A percentile compares a stretch with the other conserved stretches of the same genome.
These are phyloP conservation scores for Orthosia gracilis DNA, from an alignment of 2,888 invertebrate species.

Conservation along the genomic window DNA sequence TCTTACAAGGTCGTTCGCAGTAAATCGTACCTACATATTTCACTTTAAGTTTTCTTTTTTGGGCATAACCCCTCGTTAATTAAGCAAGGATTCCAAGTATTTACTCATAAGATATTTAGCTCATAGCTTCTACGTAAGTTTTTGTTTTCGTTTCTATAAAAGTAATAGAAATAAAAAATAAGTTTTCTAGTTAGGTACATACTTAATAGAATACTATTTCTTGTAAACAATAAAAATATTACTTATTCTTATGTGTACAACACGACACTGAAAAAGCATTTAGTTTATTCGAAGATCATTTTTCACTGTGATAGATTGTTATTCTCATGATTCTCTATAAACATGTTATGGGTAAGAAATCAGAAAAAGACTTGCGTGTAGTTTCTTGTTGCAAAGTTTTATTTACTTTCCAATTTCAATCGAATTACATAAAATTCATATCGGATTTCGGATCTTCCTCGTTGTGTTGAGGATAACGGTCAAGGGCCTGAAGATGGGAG, in stretches of 20 bases:
- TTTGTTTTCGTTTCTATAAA: too few species aligned
- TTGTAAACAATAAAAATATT: too few species aligned
- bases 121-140: too few species aligned
- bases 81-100: neutral
- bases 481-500: too few species aligned
- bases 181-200: too few species aligned
- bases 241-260: too few species aligned
- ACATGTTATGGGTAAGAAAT: neutral
- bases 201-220: too few species aligned
- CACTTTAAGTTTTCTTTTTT: constrained; percentile 9
- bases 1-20: constrained; percentile 18
- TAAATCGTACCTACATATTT: constrained; percentile 4
- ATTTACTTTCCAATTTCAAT: neutral
- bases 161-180: too few species aligned
- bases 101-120: neutral
- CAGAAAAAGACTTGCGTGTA: neutral
- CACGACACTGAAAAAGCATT: too few species aligned
- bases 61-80: neutral
- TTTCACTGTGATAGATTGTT: too few species aligned
- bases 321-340: neutral
- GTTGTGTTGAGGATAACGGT: constrained; percentile 46
- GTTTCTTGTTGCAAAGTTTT: too few species aligned
- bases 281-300: too few species aligned
- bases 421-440: neutral
- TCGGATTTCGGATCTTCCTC: constrained; percentile 26